Conservation (phyloP, 2,113 vertebrate species). For the Balaeniceps rex region DNA sequence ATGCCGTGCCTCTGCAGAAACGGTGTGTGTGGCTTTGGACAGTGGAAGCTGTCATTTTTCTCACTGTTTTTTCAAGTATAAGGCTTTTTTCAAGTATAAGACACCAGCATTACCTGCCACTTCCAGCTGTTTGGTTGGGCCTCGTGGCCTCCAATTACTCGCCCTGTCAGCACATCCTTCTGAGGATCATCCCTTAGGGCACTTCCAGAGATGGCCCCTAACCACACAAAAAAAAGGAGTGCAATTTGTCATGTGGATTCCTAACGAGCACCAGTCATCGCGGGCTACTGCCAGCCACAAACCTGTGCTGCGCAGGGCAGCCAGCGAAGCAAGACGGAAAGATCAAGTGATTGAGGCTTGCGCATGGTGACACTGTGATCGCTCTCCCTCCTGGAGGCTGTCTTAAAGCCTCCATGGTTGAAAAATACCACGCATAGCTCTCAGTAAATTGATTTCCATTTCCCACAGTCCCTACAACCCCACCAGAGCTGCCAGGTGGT, state of each 20-base stretch:
- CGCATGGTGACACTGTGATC: accelerated
- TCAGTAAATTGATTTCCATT: neutral
- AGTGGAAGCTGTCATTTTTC: neutral
- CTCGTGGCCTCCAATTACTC: slow-evolving; percentile 59
- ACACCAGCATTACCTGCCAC: slow-evolving; percentile 66
- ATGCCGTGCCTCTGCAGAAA: neutral
- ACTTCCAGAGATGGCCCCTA: neutral
- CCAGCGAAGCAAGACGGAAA: neutral
- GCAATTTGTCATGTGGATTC: neutral
- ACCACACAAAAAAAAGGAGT: neutral
- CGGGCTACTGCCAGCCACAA: neutral
- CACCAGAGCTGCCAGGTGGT: neutral
- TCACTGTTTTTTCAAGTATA: neutral
- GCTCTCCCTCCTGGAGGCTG: neutral
- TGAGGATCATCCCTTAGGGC: neutral
- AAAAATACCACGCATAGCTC: neutral
- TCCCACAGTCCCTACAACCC: neutral
- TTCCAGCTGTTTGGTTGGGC: slow-evolving; percentile 62
- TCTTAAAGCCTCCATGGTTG: neutral
- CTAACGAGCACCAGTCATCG: neutral
- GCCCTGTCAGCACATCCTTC: neutral
- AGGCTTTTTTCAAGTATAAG: neutral
- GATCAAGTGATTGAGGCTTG: too few species aligned
- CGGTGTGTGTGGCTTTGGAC: neutral
- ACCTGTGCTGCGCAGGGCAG: neutral